Conservation (phyloP, 2,888 invertebrate species). For the Drosophila infuscata region DNA sequence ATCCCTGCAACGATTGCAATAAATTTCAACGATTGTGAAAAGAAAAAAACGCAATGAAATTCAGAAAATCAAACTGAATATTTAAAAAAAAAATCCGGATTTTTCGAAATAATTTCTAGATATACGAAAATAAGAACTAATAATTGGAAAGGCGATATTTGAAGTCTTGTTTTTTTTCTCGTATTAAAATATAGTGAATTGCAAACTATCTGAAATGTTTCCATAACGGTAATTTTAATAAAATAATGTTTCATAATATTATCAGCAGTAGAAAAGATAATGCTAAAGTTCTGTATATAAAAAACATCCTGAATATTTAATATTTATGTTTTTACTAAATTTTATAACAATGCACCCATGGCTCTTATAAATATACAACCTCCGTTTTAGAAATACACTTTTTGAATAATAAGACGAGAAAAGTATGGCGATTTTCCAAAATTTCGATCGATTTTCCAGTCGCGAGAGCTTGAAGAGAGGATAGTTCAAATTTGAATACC, state of each 20-base stretch:
- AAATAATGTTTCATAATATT: not conserved
- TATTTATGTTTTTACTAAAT: not conserved
- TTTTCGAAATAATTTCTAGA: not conserved
- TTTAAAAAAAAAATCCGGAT: accelerated
- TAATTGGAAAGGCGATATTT: not conserved
- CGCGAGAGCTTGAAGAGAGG: too few relatives aligned
- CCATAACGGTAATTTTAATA: not conserved
- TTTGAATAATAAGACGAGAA: too few relatives aligned
- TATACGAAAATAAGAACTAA: not conserved
- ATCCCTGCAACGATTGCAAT: not conserved
- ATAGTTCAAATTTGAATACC: too few relatives aligned
- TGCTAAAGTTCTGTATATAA: not conserved
- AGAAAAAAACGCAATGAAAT: not conserved
- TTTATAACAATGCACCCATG: not conserved
- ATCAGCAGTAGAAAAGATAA: not conserved
- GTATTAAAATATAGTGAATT: too few relatives aligned
- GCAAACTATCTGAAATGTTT: not conserved
- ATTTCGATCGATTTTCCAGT: accelerated
- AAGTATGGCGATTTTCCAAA: not conserved
- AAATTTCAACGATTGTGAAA: not conserved
- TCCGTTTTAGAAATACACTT: not conserved
- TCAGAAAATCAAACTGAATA: not conserved
- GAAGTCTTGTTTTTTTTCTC: too few relatives aligned
- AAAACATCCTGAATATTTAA: not conserved
- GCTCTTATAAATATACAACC: not conserved